phyloP scores from a whole-genome alignment of 2,113 vertebrate genomes.

The Craseonycteris thonglongyai region DNA sequence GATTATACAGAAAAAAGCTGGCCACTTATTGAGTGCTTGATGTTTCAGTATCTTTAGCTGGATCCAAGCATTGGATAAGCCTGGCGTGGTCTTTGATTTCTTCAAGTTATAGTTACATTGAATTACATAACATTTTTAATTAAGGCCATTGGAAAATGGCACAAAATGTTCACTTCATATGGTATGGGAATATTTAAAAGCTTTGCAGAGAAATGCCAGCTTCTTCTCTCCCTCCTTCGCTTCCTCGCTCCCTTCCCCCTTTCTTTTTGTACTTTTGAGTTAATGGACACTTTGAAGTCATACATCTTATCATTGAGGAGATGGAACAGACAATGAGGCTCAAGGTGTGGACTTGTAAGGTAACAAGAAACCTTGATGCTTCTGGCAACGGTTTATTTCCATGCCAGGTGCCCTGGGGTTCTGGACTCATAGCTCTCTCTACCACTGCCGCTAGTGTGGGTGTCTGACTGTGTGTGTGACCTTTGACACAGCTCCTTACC shows the following conservation, averaged over 20 bases:
- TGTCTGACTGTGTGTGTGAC: background rate
- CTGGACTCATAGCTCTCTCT: rapidly evolving
- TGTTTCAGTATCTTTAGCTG: background rate
- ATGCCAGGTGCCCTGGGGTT: background rate
- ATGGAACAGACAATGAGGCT: background rate
- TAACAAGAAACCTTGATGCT: background rate
- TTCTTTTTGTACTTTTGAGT: background rate
- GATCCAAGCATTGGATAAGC: slow-evolving; percentile 47
- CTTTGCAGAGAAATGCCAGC: slow-evolving; percentile 11
- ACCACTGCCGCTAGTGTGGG: background rate
- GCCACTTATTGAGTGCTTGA: background rate
- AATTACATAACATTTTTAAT: slow-evolving; percentile 66
- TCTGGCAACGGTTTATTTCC: background rate
- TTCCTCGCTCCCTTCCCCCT: too few relatives aligned
- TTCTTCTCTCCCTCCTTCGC: background rate
- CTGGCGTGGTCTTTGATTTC: slow-evolving; percentile 62
- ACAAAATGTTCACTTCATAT: slow-evolving; percentile 70
- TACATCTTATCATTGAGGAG: background rate
- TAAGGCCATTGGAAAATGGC: slow-evolving; percentile 77
- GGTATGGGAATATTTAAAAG: slow-evolving; percentile 46
- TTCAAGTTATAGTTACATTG: slow-evolving; percentile 51
- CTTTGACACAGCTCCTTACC: background rate
- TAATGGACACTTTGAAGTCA: background rate
- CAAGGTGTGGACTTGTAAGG: background rate
- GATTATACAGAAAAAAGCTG: background rate